Evolutionary conservation across 2,797 vertebrate genomes (phyloP), one percentile per base, ranked within the genome.

Genomic region (Falco biarmicus): DNA sequence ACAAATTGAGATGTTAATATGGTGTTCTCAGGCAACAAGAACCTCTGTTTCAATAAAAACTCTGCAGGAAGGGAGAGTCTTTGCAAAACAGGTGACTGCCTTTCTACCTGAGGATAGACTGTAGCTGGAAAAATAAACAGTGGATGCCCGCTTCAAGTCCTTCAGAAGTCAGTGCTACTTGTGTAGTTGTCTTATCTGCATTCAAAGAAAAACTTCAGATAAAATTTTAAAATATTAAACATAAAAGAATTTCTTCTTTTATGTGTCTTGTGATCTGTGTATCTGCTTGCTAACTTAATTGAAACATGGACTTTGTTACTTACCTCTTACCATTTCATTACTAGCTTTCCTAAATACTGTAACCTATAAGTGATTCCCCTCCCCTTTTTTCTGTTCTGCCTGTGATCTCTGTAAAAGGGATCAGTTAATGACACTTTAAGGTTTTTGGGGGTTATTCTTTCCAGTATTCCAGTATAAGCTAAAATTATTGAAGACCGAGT

Each of bases 301-400:
- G 50, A 94, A 75, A 60, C 15, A 10, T 69, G 16, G 29, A 26
- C 45, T 60, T 82, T 4, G 2, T 48, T 66, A 53, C 15, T 81
- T 51, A 37, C 9, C 7, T 87, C 26, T 54, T 73, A 20, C 4
- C 5, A 13, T 43, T 66, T 84, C 60, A 63, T 93, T 90, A 31
- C 17, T 81, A 24, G 3, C 26, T 91, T 93, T 89, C 53, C 13
- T 53, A 65, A 69, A 29, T 63, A 66, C 37, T 69, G 29, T 37
- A 56, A 74, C 5, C 5, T 32, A 81, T 50, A 24, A 85, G 7
- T 56, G 5, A 32, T 51, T 32, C 4, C 2, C 1, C 1, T 43
- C 0, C 1, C 6, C 4, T 50, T 66, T 84, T 69, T 47, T 6
- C 11, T 5, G 1, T 77, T 83, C 29, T 34, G 3, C 45, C 31